phyloP scores from a whole-genome alignment of 2,113 vertebrate species.

The Brevimyrus niger region DNA sequence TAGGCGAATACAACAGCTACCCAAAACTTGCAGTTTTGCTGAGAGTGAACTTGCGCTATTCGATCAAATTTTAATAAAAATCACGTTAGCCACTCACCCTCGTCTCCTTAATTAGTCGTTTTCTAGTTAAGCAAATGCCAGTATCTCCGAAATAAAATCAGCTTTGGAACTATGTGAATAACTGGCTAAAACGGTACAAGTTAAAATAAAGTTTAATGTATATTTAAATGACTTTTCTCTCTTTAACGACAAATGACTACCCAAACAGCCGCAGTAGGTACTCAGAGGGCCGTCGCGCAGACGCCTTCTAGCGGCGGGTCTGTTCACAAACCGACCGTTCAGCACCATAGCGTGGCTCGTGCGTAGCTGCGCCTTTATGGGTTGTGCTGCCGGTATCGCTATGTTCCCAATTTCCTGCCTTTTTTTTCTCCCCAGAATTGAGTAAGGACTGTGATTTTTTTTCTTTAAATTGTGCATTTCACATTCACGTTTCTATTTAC shows the following conservation, averaged over 20 bases:
- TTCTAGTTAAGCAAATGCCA: not conserved
- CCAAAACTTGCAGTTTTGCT: not conserved
- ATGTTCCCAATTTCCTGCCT: not conserved
- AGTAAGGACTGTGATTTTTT: not conserved
- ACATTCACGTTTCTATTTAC: not conserved
- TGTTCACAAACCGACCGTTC: not conserved
- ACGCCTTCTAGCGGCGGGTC: not conserved
- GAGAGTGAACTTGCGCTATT: not conserved
- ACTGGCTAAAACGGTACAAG: not conserved
- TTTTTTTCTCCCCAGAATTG: not conserved
- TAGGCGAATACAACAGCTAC: not conserved
- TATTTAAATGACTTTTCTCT: not conserved
- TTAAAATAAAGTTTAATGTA: constrained; percentile 6
- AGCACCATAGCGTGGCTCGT: not conserved
- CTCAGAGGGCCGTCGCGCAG: not conserved
- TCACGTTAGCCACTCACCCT: constrained; percentile 11
- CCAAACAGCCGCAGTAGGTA: not conserved
- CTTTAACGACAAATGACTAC: not conserved
- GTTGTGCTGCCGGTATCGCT: not conserved
- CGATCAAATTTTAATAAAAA: not conserved
- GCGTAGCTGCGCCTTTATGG: not conserved
- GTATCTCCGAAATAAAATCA: not conserved
- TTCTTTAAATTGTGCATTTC: not conserved
- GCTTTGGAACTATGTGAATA: not conserved
- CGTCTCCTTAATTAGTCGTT: not conserved